Conservation (phyloP, 1,140 invertebrate species). For the Leptinotarsa defecta region DNA sequence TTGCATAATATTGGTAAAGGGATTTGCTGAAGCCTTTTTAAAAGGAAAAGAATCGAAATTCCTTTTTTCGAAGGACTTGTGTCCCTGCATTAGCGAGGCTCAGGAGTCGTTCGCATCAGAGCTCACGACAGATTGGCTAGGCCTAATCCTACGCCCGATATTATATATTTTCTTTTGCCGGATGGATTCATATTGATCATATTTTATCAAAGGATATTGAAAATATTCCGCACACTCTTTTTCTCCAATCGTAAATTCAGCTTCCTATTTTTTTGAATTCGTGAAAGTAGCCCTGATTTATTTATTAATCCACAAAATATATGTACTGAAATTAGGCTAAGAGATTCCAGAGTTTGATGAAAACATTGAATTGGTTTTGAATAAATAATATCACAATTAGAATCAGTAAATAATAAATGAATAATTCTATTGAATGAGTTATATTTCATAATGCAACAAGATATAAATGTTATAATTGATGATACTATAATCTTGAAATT, state of each 20-base stretch:
- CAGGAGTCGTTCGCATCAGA: slow-evolving; percentile 44
- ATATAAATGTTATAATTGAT: too few species aligned
- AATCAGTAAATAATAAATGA: too few species aligned
- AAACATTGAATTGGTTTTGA: too few species aligned
- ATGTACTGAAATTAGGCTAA: too few species aligned
- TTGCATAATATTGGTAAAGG: background rate
- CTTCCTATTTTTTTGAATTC: too few species aligned
- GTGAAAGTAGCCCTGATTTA: too few species aligned
- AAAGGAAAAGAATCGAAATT: slow-evolving; percentile 15
- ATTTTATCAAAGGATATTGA: slow-evolving; percentile 14
- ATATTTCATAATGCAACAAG: too few species aligned
- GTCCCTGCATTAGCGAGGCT: slow-evolving; percentile 44
- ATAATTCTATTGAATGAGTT: too few species aligned
- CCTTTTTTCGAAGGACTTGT: slow-evolving; percentile 29
- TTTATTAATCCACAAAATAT: too few species aligned
- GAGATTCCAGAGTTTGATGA: too few species aligned
- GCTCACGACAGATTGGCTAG: slow-evolving; percentile 50
- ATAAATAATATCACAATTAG: too few species aligned
- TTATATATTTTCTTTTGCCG: slow-evolving; percentile 44
- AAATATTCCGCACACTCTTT: slow-evolving; percentile 4
- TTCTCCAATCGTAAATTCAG: background rate
- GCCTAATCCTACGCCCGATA: slow-evolving; percentile 48
- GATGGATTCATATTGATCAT: slow-evolving; percentile 23
- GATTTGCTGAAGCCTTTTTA: background rate
- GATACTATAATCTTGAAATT: too few species aligned